Base-by-base conservation (phyloP, 1,140 invertebrate genomes). In the Glomeris maerens region DNA sequence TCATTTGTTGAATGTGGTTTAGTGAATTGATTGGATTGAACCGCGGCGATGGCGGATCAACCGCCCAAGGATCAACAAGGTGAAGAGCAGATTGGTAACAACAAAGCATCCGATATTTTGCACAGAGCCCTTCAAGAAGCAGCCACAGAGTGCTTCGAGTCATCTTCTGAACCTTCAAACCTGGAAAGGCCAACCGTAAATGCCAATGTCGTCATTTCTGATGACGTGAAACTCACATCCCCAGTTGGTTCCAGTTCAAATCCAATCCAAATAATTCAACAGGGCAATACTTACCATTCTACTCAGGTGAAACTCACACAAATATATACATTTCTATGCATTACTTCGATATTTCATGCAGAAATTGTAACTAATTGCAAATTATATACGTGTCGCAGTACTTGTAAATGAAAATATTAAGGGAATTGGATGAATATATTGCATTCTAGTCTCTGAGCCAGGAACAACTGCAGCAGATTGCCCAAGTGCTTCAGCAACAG, bases 181-280 rank as follows among this genome's bases (percentile, higher is more conserved):
- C 21, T 26, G 23, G 25, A 27, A 23, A 36, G 17, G 27, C n/a
- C 21, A 14, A 36, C 27, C 23, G 39, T 31, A 29, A 46, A 47
- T 23, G 51, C 50, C 27, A 27, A 39, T 14, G 28, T 25, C 20
- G 31, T 14, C 27, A 17, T 41, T 13, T 41, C 21, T 13, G 22
- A 23, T 7, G 41, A 51, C 22, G 28, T 20, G 36, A 36, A 25
- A 27, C 26, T 21, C 73, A 67, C 57, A 57, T 65, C 27, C 68
- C 66, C 75, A 21, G 55, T 76, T 10, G 76, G 75, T 14, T 74
- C 74, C 10, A 75, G 71, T 58, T 72, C 74, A 54, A 78, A 79
- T 63, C 75, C 77, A 2, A 78, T 79, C 53, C 71, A 77, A 59
- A 74, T 80, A 38, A 72, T 79, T 28, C 77, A 78, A 50, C 74